Evolutionary conservation across 2,888 invertebrate species (phyloP).

Genomic region (Isotomurus palustris): DNA sequence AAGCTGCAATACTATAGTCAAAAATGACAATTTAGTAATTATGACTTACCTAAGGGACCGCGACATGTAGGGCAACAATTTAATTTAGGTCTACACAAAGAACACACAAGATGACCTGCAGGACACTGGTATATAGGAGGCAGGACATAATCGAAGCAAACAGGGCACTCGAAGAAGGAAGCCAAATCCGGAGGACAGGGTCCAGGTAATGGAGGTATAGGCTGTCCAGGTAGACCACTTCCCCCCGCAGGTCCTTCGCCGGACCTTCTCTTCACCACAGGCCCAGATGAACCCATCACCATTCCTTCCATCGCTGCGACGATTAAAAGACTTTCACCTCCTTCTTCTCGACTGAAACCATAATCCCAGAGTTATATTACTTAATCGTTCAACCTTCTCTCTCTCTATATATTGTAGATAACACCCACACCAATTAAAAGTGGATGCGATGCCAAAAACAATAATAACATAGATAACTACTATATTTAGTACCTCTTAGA

Average conservation of each 20-base stretch:
- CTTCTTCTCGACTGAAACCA: too few species aligned
- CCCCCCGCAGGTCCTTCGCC: not conserved
- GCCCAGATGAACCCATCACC: too few species aligned
- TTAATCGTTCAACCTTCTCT: too few species aligned
- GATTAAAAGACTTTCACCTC: too few species aligned
- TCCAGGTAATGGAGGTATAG: not conserved
- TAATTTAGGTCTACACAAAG: conserved; percentile 58
- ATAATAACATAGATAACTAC: too few species aligned
- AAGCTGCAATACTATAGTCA: not conserved
- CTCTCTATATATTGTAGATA: too few species aligned
- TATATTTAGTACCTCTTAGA: too few species aligned
- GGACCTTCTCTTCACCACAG: not conserved
- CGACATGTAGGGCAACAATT: conserved; percentile 60
- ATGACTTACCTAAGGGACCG: conserved; percentile 55
- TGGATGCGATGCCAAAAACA: too few species aligned
- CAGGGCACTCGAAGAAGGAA: conserved; percentile 89
- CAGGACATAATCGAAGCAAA: conserved; percentile 98
- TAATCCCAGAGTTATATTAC: too few species aligned
- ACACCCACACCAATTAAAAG: too few species aligned
- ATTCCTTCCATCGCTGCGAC: too few species aligned
- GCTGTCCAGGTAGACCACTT: not conserved
- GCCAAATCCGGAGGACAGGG: conserved; percentile 64
- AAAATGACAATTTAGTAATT: not conserved
- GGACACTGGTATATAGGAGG: conserved; percentile 74
- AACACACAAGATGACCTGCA: conserved; percentile 60